These are phyloP conservation scores for Porites divaricata DNA, from an alignment of 92 coral and sea anemone species.

Conservation along the genomic window DNA sequence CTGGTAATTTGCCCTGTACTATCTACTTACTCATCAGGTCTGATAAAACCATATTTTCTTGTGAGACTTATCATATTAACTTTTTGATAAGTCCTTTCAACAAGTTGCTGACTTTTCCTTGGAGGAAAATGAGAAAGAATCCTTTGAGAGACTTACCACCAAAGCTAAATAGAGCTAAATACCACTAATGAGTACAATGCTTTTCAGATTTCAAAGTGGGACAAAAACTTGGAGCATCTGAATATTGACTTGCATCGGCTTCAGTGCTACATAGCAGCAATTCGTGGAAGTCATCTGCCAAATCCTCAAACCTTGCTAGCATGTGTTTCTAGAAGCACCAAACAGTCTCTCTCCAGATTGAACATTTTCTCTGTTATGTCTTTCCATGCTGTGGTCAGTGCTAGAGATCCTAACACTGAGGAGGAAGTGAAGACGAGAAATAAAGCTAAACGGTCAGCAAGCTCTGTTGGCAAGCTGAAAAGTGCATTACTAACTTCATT, in stretches of 20 bases:
- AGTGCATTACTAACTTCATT: slow-evolving; percentile 90
- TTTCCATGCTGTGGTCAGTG: slow-evolving; percentile 93
- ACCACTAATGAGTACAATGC: not conserved
- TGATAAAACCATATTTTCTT: no score
- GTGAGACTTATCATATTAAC: no score
- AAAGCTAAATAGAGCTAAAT: no score
- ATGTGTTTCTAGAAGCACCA: slow-evolving; percentile 88
- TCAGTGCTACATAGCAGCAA: slow-evolving; percentile 92
- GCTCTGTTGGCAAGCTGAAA: slow-evolving; percentile 90
- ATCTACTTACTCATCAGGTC: no score
- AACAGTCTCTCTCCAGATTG: slow-evolving; percentile 86
- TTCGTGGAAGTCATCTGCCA: slow-evolving; percentile 87
- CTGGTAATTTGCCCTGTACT: no score
- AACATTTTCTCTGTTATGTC: slow-evolving; percentile 96
- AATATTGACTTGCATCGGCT: slow-evolving; percentile 81
- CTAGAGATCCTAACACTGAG: slow-evolving; percentile 80
- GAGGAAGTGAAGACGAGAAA: slow-evolving; percentile 79
- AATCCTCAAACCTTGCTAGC: slow-evolving; percentile 94
- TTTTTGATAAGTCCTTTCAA: no score
- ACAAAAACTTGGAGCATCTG: slow-evolving; percentile 85
- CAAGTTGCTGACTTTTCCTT: no score
- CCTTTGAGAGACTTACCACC: no score
- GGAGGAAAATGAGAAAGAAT: no score
- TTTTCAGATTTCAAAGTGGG: slow-evolving; percentile 94
- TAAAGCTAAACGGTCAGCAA: slow-evolving; percentile 83